Base-by-base conservation (phyloP, 2,888 invertebrate species). In the Dryadula phaetusa region DNA sequence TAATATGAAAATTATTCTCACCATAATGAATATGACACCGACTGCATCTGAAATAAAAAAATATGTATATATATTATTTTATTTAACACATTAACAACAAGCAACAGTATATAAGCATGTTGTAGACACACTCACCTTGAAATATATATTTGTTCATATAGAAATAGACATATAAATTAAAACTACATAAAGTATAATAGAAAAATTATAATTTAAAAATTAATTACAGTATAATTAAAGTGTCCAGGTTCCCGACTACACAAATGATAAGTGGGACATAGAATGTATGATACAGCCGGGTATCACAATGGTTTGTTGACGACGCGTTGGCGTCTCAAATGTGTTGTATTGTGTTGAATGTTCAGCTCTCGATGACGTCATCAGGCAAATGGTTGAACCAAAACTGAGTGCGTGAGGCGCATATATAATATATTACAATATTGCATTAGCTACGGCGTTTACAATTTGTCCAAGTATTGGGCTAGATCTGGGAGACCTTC, bases 401-500 rank as follows among this genome's bases (percentile, higher is more conserved):
- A 77, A 81, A 78, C 72, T 77, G 79, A 79, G 75, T 84, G 87
- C 85, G 87, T 83, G 87, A 85, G 85, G 86, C 86, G 81, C 83
- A 79, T 82, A 82, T 85, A 84, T 85, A 88, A 87, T 90, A 90
- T 90, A 87, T 88, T 92, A 91, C 88, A 91, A 79, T 82, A 82
- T 88, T 88, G 84, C 76, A 79, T 88, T 88, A 85, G 89, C 90
- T 90, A 90, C 80, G 83, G 79, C 82, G 83, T 88, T 98, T 99
- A 99, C 96, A 99, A 94, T 94, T 99, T 99, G 95, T 99, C 99
- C 94, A 99, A 94, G 93, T 98, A 99, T 94, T 97, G 96, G 84
- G 96, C 93, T 84, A 99, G 94, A 86, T 98, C 97, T 82, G 99
- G 99, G 78, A 99, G 95, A 88, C 98, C 98, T 87, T 99, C 99